These are phyloP conservation scores for Guaruba guarouba DNA, from an alignment of 2,113 vertebrate genomes.

Conservation along the genomic window DNA sequence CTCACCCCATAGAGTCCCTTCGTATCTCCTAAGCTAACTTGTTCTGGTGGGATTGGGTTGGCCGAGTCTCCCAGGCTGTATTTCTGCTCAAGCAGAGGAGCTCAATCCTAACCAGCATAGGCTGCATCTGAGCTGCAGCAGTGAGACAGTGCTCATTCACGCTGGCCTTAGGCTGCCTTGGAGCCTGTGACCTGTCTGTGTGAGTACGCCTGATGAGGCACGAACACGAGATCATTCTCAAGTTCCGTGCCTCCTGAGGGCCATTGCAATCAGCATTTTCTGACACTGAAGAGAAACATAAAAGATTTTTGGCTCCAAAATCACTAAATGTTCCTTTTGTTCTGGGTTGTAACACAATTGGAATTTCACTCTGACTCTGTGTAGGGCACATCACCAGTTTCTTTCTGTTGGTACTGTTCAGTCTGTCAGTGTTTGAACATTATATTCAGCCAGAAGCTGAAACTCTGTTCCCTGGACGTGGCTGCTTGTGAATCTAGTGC, in stretches of 20 bases:
- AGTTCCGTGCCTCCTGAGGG: not conserved
- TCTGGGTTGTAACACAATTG: not conserved
- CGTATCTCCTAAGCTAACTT: not conserved
- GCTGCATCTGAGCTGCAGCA: not conserved
- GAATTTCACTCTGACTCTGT: not conserved
- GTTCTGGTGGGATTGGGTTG: not conserved
- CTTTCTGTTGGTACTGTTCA: not conserved
- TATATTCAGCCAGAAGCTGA: not conserved
- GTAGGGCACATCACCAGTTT: not conserved
- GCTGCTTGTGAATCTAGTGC: not conserved
- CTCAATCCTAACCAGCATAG: not conserved
- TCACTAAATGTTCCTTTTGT: not conserved
- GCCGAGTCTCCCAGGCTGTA: not conserved
- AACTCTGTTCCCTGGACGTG: not conserved
- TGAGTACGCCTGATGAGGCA: not conserved
- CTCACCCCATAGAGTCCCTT: not conserved
- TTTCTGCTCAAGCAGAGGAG: not conserved
- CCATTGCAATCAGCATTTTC: not conserved
- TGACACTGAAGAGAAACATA: not conserved
- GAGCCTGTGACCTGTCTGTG: not conserved
- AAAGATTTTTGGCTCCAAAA: not conserved
- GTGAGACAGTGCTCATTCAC: not conserved
- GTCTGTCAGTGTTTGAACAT: not conserved
- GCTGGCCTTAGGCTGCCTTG: not conserved
- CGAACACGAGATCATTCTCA: not conserved